phyloP scores from a whole-genome alignment of 2,113 vertebrate genomes.

The Sphaerodactylus townsendi region DNA sequence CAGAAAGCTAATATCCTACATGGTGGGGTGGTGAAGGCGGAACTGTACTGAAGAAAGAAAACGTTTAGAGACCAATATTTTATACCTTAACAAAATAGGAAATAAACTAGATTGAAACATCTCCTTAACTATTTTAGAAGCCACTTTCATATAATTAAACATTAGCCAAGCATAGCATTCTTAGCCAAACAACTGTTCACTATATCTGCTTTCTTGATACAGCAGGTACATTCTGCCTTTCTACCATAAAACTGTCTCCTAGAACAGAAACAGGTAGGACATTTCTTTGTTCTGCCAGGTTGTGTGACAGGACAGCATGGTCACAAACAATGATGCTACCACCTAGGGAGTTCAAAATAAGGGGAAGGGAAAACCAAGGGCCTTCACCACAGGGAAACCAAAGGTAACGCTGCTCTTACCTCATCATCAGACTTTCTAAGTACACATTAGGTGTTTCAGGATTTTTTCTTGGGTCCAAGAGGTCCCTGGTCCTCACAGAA shows the following conservation, averaged over 20 bases:
- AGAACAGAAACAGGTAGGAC: slow-evolving; percentile 33
- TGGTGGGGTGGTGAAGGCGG: neutral
- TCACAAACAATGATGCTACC: too few relatives aligned
- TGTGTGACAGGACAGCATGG: too few relatives aligned
- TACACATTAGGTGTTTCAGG: too few relatives aligned
- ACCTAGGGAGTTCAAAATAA: too few relatives aligned
- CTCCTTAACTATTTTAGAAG: slow-evolving; percentile 29
- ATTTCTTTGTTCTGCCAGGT: too few relatives aligned
- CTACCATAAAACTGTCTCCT: neutral
- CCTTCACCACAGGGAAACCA: too few relatives aligned
- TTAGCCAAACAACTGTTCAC: neutral
- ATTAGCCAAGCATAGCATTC: neutral
- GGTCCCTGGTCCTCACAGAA: too few relatives aligned
- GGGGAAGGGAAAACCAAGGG: too few relatives aligned
- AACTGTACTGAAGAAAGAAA: slow-evolving; percentile 10
- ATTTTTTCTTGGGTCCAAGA: too few relatives aligned
- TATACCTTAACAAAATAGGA: slow-evolving; percentile 14
- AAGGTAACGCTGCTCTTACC: too few relatives aligned
- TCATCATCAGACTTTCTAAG: too few relatives aligned
- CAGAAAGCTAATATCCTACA: slow-evolving; percentile 26
- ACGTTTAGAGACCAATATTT: slow-evolving; percentile 4
- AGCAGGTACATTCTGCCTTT: neutral
- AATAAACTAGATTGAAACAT: neutral
- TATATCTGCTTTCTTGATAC: neutral
- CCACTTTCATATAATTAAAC: neutral